Percentiles rank a stretch among this genome's conserved stretches.
These are phyloP conservation scores for Neria commutata DNA, from an alignment of 2,888 invertebrate species.

Conservation along the genomic window DNA sequence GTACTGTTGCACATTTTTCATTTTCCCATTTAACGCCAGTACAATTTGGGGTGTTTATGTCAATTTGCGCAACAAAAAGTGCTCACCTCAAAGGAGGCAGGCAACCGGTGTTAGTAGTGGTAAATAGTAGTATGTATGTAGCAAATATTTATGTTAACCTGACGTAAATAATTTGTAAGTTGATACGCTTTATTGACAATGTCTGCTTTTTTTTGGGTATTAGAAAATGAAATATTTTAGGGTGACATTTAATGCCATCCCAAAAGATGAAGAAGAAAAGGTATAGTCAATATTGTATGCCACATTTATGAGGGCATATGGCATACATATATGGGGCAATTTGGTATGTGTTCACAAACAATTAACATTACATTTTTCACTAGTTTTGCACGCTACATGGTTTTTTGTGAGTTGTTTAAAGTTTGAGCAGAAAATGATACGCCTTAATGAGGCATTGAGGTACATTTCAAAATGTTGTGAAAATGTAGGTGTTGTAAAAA, in stretches of 20 bases:
- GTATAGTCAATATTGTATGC: background rate
- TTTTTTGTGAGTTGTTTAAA: too few species aligned
- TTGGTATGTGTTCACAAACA: conserved; percentile 43
- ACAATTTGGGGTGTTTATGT: conserved; percentile 44
- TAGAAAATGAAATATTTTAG: conserved; percentile 8
- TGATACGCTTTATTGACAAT: conserved; percentile 41
- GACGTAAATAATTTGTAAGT: conserved; percentile 45
- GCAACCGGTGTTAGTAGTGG: background rate
- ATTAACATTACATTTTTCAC: conserved; percentile 38
- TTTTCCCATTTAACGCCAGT: conserved; percentile 16
- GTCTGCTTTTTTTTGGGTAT: background rate
- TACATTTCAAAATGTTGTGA: too few species aligned
- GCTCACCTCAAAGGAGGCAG: background rate
- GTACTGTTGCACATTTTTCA: too few species aligned
- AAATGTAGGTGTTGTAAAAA: too few species aligned
- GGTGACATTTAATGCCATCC: conserved; percentile 37
- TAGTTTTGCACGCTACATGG: background rate
- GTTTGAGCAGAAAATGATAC: too few species aligned
- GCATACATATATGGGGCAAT: conserved; percentile 27
- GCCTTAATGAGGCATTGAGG: too few species aligned
- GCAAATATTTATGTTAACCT: conserved; percentile 34
- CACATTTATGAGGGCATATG: too few species aligned
- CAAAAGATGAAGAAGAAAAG: conserved; percentile 37
- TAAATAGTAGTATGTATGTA: background rate
- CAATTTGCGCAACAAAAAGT: conserved; percentile 14